Conservation (phyloP, 2,888 invertebrate genomes). For the Zaprionus bogoriensis region DNA sequence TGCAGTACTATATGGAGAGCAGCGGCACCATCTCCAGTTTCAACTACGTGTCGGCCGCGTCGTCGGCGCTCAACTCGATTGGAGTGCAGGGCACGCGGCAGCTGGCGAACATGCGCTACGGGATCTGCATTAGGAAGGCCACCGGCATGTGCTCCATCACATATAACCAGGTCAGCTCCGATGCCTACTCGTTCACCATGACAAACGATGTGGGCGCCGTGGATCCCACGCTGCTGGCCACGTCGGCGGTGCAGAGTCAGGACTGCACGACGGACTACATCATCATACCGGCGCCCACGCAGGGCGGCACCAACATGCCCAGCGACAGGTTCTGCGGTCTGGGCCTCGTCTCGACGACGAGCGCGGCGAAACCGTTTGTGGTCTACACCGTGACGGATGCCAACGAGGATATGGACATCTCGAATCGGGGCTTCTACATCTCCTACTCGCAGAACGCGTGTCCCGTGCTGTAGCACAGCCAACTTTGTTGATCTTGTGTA, state of each 20-base stretch:
- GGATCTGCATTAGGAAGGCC: slow-evolving; percentile 89
- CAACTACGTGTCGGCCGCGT: slow-evolving; percentile 88
- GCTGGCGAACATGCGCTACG: slow-evolving; percentile 88
- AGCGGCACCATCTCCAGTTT: slow-evolving; percentile 88
- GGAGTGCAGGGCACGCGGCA: slow-evolving; percentile 87
- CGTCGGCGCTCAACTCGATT: slow-evolving; percentile 84
- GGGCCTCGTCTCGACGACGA: slow-evolving; percentile 86
- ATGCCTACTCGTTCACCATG: slow-evolving; percentile 87
- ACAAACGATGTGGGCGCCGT: slow-evolving; percentile 88
- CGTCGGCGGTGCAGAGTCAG: slow-evolving; percentile 85
- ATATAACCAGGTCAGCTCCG: slow-evolving; percentile 85
- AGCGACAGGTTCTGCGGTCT: slow-evolving; percentile 91
- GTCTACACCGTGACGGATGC: slow-evolving; percentile 88
- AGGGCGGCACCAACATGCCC: slow-evolving; percentile 83
- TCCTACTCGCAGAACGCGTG: slow-evolving; percentile 88
- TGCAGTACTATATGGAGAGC: slow-evolving; percentile 88
- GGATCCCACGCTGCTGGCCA: slow-evolving; percentile 86
- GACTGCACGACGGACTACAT: slow-evolving; percentile 89
- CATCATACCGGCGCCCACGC: slow-evolving; percentile 87
- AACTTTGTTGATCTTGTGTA: slow-evolving; percentile 1
- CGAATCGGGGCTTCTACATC: slow-evolving; percentile 90
- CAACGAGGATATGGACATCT: slow-evolving; percentile 86
- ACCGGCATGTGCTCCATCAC: slow-evolving; percentile 89
- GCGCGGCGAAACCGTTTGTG: slow-evolving; percentile 87
- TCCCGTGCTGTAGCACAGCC: slow-evolving; percentile 73